Base-by-base conservation (phyloP, 2,888 invertebrate genomes). In the Iselma pallidipennis region DNA sequence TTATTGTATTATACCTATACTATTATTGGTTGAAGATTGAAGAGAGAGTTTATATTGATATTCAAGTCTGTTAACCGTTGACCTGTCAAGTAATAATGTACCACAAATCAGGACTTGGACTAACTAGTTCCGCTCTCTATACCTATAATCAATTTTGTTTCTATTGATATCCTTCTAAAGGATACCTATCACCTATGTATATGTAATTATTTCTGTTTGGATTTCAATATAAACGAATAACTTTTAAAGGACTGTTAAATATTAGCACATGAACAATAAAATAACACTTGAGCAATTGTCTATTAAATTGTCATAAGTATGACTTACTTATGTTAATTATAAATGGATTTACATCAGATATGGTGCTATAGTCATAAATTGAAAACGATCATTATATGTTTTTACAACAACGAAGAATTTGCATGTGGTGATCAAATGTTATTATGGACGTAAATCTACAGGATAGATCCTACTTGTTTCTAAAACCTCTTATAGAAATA, bases 21-120 rank as follows among this genome's bases (percentile, higher is more conserved):
- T n/a, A n/a, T n/a, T n/a, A n/a, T n/a, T n/a, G n/a, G n/a, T n/a
- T n/a, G n/a, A n/a, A n/a, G n/a, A n/a, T 45, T 45, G 10, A 45
- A 45, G 45, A 45, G 45, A 45, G 45, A 45, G 45, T 45, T 45
- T 45, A 28, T 42, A 23, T 45, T 45, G 45, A 45, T 45, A 45
- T 45, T 45, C 45, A 45, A 23, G 23, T n/a, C 45, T 1, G 12
- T 45, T 45, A 45, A 45, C 45, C 45, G 21, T 45, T 45, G 45
- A 45, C 45, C 45, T 45, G 45, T 45, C 45, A 45, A 45, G 19
- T 23, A 10, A 45, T 45, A 23, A 23, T 45, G 1, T 45, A 21
- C 10, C 16, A n/a, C 45, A 45, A 45, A 45, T 45, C 45, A 45
- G 21, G 10, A 45, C n/a, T 45, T 45, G 19, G 9, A 23, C 12